Evolutionary conservation across 2,113 vertebrate species (phyloP).

Genomic region (Neogobius melanostomus): DNA sequence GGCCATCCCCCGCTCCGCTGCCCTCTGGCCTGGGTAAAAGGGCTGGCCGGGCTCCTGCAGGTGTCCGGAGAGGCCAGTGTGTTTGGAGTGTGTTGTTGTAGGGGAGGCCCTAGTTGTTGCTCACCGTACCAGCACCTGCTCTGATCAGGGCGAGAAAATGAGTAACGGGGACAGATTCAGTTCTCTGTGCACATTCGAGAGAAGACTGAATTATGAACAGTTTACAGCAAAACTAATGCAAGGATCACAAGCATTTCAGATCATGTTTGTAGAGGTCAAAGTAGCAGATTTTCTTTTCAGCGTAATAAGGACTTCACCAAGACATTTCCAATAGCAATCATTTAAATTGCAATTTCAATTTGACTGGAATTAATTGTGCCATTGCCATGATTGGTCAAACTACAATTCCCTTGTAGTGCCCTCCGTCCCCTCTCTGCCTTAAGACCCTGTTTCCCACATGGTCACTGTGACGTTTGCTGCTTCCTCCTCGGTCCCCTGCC

Average conservation of each 20-base stretch:
- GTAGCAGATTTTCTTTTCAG: no score
- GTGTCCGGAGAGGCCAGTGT: background rate
- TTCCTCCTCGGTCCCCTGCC: conserved; percentile 21
- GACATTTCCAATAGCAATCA: no score
- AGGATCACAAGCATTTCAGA: no score
- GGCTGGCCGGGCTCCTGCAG: background rate
- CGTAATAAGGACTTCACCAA: no score
- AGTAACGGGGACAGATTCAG: conserved; percentile 30
- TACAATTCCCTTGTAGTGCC: no score
- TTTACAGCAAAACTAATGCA: no score
- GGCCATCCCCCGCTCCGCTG: background rate
- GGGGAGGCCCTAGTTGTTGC: conserved; percentile 54
- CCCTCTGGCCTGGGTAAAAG: no score
- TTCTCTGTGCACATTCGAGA: no score
- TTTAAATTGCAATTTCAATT: no score
- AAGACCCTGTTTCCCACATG: conserved; percentile 1
- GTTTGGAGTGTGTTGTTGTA: conserved; percentile 25
- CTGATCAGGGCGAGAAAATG: conserved; percentile 48
- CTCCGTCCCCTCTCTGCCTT: background rate
- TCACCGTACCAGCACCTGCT: conserved; percentile 71
- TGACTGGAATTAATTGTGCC: no score
- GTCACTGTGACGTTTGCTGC: conserved; percentile 5
- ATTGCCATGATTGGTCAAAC: background rate
- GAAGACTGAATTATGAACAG: no score
- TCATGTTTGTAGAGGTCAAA: no score